These are phyloP conservation scores for Chondrosia reniformis DNA, from an alignment of 37 sponge, comb jelly and placozoan species.

Conservation along the genomic window DNA sequence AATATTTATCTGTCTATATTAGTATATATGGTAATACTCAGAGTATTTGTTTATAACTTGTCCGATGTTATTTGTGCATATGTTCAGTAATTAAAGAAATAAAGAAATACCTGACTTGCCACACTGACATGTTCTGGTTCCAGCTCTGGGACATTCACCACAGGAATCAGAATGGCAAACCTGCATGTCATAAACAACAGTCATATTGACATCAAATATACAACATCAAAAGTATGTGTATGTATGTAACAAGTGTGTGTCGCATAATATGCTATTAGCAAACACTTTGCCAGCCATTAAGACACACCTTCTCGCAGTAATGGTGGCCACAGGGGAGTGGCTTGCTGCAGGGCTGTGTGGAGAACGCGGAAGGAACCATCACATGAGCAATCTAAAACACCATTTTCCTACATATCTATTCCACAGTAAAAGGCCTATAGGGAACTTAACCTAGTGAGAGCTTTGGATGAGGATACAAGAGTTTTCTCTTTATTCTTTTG, in stretches of 20 bases:
- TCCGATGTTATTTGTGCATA: background rate
- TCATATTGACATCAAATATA: slow-evolving; percentile 71
- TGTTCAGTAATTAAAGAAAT: background rate
- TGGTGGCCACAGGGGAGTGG: slow-evolving; percentile 39
- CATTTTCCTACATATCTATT: too few relatives aligned
- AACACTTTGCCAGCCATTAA: background rate
- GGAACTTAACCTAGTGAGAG: too few relatives aligned
- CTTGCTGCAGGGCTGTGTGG: slow-evolving; percentile 32
- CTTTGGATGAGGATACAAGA: too few relatives aligned
- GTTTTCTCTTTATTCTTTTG: too few relatives aligned
- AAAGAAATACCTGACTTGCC: slow-evolving; percentile 68
- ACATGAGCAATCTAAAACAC: too few relatives aligned
- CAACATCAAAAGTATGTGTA: background rate
- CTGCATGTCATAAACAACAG: slow-evolving; percentile 79
- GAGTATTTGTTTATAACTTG: background rate
- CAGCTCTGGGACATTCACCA: slow-evolving; percentile 74
- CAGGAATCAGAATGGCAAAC: slow-evolving; percentile 82
- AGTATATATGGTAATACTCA: background rate
- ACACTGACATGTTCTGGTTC: slow-evolving; percentile 79
- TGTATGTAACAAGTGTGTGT: background rate
- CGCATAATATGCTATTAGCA: background rate
- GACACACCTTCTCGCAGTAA: slow-evolving; percentile 14
- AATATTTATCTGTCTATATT: background rate
- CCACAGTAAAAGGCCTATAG: too few relatives aligned
- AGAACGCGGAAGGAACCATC: too few relatives aligned